Evolutionary conservation across 2,797 vertebrate genomes (phyloP).

Genomic region (Hydrolagus colliei): DNA sequence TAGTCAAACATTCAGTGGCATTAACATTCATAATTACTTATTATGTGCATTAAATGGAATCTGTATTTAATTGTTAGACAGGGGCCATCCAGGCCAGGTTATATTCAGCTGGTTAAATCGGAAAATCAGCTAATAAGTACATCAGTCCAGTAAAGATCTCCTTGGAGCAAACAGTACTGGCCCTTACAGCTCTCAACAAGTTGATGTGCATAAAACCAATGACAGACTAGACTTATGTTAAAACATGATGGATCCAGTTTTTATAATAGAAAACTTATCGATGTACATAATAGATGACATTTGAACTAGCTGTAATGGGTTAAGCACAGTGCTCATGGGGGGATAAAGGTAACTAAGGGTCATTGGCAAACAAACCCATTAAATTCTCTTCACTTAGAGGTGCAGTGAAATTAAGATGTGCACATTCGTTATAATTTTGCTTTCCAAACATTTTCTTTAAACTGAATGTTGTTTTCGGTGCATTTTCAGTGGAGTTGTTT

Average conservation of each 20-base stretch:
- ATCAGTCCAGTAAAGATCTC: not conserved
- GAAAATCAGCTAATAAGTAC: not conserved
- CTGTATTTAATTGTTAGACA: not conserved
- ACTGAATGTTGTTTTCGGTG: no score
- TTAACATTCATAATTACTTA: not conserved
- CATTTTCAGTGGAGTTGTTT: no score
- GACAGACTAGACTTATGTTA: not conserved
- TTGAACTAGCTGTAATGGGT: not conserved
- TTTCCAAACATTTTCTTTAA: no score
- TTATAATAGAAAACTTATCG: not conserved
- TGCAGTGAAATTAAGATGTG: no score
- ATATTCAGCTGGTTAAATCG: not conserved
- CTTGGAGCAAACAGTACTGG: conserved; percentile 5
- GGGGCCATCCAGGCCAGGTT: not conserved
- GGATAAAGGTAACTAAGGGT: conserved; percentile 13
- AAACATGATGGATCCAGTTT: conserved; percentile 25
- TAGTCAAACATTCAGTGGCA: not conserved
- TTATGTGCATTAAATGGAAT: not conserved
- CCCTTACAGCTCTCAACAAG: conserved; percentile 3
- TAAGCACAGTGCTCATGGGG: not conserved
- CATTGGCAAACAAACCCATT: not conserved
- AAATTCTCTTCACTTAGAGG: no score
- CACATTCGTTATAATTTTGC: no score
- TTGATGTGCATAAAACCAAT: not conserved
- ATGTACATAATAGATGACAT: conserved; percentile 12